Percentiles rank a stretch among this genome's conserved stretches.
phyloP scores from a whole-genome alignment of 2,797 vertebrate species.

The Alectoris magna region DNA sequence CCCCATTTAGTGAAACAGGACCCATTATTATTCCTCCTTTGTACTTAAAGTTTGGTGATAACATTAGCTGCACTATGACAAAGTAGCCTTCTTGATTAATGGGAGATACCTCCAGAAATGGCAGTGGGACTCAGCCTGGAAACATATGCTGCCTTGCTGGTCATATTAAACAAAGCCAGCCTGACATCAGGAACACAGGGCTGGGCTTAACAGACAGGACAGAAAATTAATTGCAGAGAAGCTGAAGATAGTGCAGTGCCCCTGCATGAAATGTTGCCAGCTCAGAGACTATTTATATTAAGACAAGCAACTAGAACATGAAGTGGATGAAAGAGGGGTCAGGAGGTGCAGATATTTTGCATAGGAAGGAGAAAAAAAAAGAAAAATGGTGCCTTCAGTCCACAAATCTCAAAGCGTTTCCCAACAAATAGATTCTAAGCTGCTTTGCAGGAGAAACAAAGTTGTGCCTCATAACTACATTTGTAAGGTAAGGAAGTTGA shows the following conservation, averaged over 20 bases:
- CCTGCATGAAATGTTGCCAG: not conserved
- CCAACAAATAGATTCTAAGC: not conserved
- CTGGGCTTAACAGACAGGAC: not conserved
- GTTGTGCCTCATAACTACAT: not conserved
- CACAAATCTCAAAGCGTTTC: not conserved
- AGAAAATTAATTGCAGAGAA: conserved; percentile 23
- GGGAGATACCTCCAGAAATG: not conserved
- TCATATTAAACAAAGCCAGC: conserved; percentile 9
- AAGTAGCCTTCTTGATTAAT: conserved; percentile 31
- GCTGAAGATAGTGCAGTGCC: not conserved
- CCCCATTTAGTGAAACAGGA: not conserved
- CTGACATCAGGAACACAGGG: not conserved
- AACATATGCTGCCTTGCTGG: not conserved
- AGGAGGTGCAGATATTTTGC: not conserved
- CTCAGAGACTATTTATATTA: not conserved
- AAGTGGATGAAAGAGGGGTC: not conserved
- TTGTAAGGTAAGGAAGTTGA: not conserved
- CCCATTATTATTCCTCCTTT: conserved; percentile 39
- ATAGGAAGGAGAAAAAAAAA: not conserved
- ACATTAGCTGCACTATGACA: conserved; percentile 14
- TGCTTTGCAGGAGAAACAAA: not conserved
- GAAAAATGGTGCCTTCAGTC: not conserved
- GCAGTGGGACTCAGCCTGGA: not conserved
- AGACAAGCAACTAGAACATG: not conserved
- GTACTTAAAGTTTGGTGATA: conserved; percentile 19